A percentile compares a stretch with the other conserved stretches of the same genome.
Evolutionary conservation across 1,140 invertebrate genomes (phyloP).

Genomic region (Euwallacea fornicatus): DNA sequence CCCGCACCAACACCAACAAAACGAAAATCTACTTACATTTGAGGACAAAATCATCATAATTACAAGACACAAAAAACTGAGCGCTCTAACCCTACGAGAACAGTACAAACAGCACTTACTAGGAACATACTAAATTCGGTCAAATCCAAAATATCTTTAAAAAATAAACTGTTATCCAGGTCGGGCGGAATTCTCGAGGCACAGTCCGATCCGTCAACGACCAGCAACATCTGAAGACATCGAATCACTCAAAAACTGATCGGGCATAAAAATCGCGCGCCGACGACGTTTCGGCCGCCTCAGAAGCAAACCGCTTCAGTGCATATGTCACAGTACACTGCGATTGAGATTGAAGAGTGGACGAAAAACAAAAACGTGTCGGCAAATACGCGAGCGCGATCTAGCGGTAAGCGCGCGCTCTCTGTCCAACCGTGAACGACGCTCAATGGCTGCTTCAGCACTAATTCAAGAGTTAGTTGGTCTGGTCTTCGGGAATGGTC

Average conservation of each 20-base stretch:
- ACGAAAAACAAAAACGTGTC: not conserved
- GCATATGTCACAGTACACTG: slow-evolving; percentile 23
- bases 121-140: slow-evolving; percentile 36
- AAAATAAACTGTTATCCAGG: slow-evolving; percentile 28
- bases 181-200: slow-evolving; percentile 3
- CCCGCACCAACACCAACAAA: slow-evolving; percentile 14
- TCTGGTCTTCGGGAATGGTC: slow-evolving; percentile 31
- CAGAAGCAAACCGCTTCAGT: slow-evolving; percentile 8
- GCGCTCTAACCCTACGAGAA: slow-evolving; percentile 22
- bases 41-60: slow-evolving; percentile 41
- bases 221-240: too few relatives aligned
- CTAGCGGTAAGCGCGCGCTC: slow-evolving; percentile 17
- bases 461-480: slow-evolving; percentile 30
- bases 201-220: slow-evolving; percentile 8
- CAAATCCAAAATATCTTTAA: slow-evolving; percentile 31
- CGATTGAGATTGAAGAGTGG: slow-evolving; percentile 15
- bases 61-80: slow-evolving; percentile 32
- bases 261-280: not conserved
- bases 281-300: not conserved
- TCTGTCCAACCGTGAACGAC: slow-evolving; percentile 1
- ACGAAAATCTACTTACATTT: slow-evolving; percentile 37
- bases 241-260: not conserved
- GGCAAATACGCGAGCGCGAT: slow-evolving; percentile 18
- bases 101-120: slow-evolving; percentile 35
- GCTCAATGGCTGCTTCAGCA: slow-evolving; percentile 26